phyloP scores from a whole-genome alignment of 1,140 invertebrate genomes.

The Drosophila ohnishii region DNA sequence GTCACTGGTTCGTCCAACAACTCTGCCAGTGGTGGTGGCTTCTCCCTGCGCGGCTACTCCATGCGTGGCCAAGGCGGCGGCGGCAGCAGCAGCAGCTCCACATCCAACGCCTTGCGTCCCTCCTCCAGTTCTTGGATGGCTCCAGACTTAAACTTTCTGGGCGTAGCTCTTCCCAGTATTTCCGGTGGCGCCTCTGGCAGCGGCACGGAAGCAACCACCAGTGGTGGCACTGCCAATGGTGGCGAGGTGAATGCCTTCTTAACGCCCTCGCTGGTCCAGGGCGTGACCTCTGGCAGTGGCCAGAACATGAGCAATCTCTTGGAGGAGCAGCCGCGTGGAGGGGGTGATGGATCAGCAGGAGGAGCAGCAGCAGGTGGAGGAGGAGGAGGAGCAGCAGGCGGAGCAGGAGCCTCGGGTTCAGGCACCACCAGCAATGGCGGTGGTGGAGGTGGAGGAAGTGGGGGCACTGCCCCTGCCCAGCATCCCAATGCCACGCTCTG shows the following conservation, averaged over 20 bases:
- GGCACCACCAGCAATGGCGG: background rate
- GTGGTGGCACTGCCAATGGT: slow-evolving; percentile 12
- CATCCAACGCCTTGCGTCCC: slow-evolving; percentile 45
- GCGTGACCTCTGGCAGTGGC: slow-evolving; percentile 27
- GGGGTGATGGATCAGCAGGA: no score
- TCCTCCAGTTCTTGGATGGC: slow-evolving; percentile 68
- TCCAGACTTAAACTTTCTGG: slow-evolving; percentile 62
- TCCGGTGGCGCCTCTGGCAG: slow-evolving; percentile 2
- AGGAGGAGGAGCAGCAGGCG: background rate
- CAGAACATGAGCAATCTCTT: slow-evolving; percentile 59
- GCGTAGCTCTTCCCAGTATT: background rate
- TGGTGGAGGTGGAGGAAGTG: background rate
- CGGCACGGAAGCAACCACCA: background rate
- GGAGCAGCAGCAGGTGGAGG: background rate
- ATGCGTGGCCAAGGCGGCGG: slow-evolving; percentile 12
- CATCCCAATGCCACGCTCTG: slow-evolving; percentile 48
- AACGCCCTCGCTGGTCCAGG: slow-evolving; percentile 43
- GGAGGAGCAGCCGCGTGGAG: slow-evolving; percentile 52
- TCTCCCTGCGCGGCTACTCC: slow-evolving; percentile 1
- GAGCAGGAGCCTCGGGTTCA: background rate
- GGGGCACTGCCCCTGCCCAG: slow-evolving; percentile 26
- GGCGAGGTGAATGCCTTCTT: slow-evolving; percentile 47
- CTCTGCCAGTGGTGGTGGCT: background rate
- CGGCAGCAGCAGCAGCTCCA: background rate
- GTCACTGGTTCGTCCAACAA: slow-evolving; percentile 2